Conservation (phyloP, 2,797 vertebrate species). For the Chloroceryle inda region DNA sequence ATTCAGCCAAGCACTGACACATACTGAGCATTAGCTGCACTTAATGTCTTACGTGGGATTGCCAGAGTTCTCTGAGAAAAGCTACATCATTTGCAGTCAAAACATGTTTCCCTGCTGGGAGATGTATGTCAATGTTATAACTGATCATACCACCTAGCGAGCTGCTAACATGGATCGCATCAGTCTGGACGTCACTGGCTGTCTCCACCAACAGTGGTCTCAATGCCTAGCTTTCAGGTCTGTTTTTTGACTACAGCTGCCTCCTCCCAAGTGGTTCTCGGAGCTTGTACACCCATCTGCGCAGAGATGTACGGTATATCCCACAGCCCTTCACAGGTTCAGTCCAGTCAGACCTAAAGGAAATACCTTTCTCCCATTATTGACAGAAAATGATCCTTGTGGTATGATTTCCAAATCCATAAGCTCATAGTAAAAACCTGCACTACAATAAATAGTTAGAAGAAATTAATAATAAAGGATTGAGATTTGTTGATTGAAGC, state of each 20-base stretch:
- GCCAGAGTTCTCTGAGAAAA: neutral
- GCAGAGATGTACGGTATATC: rapidly evolving
- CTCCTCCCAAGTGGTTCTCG: neutral
- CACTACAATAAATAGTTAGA: neutral
- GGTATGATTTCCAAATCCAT: neutral
- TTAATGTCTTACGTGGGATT: neutral
- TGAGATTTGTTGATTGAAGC: neutral
- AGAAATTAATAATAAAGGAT: neutral
- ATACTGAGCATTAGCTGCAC: neutral
- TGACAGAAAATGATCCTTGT: neutral
- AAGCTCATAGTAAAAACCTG: neutral
- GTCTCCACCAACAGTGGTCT: neutral
- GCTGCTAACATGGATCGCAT: neutral
- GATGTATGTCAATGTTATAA: neutral
- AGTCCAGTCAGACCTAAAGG: neutral
- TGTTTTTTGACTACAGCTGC: neutral
- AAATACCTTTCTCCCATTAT: neutral
- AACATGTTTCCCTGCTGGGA: neutral
- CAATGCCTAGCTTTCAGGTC: neutral
- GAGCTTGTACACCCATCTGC: neutral
- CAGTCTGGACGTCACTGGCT: neutral
- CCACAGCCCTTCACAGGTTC: neutral
- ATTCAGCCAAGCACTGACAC: neutral
- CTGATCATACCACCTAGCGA: rapidly evolving
- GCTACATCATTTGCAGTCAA: neutral